phyloP scores from a whole-genome alignment of 2,888 invertebrate genomes.

The Eulithis testata region DNA sequence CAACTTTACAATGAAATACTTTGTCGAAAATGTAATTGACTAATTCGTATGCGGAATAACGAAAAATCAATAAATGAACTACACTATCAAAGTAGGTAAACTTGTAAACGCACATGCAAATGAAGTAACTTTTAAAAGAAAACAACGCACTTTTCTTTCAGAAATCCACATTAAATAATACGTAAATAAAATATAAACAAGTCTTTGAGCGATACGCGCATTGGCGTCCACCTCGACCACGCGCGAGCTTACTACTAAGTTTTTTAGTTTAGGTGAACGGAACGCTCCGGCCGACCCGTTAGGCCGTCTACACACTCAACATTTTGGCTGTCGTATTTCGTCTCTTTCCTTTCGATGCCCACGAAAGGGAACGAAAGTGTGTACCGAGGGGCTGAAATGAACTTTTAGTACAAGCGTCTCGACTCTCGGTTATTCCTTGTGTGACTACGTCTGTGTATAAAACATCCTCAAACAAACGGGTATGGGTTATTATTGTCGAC shows the following conservation, averaged over 20 bases:
- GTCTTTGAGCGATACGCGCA: conserved; percentile 60
- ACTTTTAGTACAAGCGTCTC: conserved; percentile 63
- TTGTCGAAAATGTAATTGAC: conserved; percentile 53
- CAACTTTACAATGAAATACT: conserved; percentile 55
- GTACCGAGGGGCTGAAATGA: conserved; percentile 49
- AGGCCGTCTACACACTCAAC: conserved; percentile 47
- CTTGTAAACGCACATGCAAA: conserved; percentile 53
- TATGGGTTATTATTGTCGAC: conserved; percentile 73
- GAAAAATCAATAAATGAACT: conserved; percentile 54
- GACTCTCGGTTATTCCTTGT: conserved; percentile 51
- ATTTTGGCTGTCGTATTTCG: conserved; percentile 38
- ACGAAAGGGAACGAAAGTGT: conserved; percentile 45
- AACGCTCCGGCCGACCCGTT: conserved; percentile 52
- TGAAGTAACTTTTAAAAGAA: conserved; percentile 48
- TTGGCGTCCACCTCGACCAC: conserved; percentile 70
- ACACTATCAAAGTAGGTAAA: conserved; percentile 36
- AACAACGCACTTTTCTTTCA: conserved; percentile 57
- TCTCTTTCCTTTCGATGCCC: conserved; percentile 47
- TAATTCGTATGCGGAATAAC: conserved; percentile 51
- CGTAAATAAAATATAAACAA: conserved; percentile 67
- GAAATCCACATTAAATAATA: conserved; percentile 53
- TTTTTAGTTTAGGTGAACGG: conserved; percentile 59
- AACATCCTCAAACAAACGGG: conserved; percentile 54
- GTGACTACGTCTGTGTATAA: conserved; percentile 50
- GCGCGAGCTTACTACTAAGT: conserved; percentile 71